Base-by-base conservation (phyloP, 2,888 invertebrate species). In the Scaptodrosophila latifasciaeformis region DNA sequence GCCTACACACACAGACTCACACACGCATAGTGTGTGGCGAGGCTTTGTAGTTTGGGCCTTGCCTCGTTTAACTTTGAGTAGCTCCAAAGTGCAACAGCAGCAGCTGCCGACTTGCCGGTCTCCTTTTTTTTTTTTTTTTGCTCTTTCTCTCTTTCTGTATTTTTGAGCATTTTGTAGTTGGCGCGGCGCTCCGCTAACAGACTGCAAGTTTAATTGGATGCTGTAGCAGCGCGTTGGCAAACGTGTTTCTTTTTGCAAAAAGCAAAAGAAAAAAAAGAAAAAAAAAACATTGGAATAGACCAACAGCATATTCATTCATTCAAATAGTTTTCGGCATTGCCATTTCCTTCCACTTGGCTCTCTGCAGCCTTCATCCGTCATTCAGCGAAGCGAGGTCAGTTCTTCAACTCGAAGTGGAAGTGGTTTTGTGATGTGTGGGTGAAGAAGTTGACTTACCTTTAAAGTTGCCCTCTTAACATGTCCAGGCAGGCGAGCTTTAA, bases 201-300 rank as follows among this genome's bases (percentile, higher is more conserved):
- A 50, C 56, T 60, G 67, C 75, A 70, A 59, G 54, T 71, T 66
- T 72, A 75, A 71, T 78, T 72, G 65, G 60, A 52, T 29, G 55
- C 52, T 27, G 39, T 40, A 49, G 31, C 21, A 21, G 21, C 66
- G 69, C 69, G 79, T 78, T 78, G 72, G 79, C 72, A 72, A 72
- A 78, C 79, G 52, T 78, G 72, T 72, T 72, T 70, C 53, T 54
- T 19, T 27, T 17, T n/a, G n/a, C n/a, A n/a, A n/a, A n/a, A n/a
- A n/a, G n/a, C n/a, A n/a, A n/a, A n/a, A n/a, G n/a, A n/a, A n/a
- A n/a, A n/a, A n/a, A n/a, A n/a, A n/a, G n/a, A n/a, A n/a, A n/a
- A 24, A 24, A 24, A 24, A 24, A 24, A 24, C 24, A 24, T 7
- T 13, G 15, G 17, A 13, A 37, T 6, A 37, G 24, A 7, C 24